Conservation (phyloP, 2,113 vertebrate genomes). For the Kobus ellipsiprymnus region DNA sequence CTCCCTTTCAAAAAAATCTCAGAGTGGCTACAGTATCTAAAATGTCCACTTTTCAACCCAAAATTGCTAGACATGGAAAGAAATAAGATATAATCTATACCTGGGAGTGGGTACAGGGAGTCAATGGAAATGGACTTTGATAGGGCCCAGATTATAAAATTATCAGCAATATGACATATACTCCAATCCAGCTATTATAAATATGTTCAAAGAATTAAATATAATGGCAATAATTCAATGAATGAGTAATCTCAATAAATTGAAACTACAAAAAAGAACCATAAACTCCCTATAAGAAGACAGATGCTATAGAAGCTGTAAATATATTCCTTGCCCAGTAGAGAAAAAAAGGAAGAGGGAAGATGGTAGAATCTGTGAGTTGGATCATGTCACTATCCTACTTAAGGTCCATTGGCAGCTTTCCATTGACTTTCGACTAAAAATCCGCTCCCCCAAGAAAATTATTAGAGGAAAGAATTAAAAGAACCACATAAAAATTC, state of each 20-base stretch:
- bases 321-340: neutral
- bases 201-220: neutral
- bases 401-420: neutral
- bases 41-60: neutral
- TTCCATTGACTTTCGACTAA: neutral
- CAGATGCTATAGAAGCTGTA: fast-evolving
- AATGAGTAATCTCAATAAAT: neutral
- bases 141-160: neutral
- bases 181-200: neutral
- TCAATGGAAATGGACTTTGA: neutral
- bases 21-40: neutral
- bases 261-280: neutral
- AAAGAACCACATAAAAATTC: neutral
- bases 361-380: neutral
- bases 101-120: neutral
- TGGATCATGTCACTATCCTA: neutral
- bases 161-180: neutral
- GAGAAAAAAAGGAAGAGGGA: neutral
- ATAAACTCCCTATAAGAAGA: neutral
- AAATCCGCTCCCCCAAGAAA: neutral
- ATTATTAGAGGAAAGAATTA: neutral
- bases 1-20: neutral
- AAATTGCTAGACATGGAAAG: neutral
- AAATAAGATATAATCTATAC: neutral
- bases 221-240: neutral